Percentiles rank a stretch among this genome's conserved stretches.
These are phyloP conservation scores for Callorhinus ursinus DNA, from an alignment of 2,113 vertebrate genomes.

Conservation along the genomic window DNA sequence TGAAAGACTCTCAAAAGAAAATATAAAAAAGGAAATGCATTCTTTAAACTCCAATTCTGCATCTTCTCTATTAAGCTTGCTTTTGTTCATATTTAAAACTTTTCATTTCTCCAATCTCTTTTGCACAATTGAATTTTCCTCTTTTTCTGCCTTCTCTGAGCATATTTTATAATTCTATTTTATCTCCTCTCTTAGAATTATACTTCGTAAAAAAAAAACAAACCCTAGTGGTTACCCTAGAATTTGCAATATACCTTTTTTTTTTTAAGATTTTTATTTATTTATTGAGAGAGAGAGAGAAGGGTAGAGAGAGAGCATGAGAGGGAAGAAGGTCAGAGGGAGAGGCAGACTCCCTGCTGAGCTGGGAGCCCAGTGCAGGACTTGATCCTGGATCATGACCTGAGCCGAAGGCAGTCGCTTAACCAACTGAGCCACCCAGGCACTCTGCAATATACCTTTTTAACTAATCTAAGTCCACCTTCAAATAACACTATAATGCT, in stretches of 20 bases:
- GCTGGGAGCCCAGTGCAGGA: too few relatives aligned
- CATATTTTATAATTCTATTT: background rate
- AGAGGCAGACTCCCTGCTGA: too few relatives aligned
- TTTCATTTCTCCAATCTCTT: slow-evolving; percentile 12
- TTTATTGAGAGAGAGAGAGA: too few relatives aligned
- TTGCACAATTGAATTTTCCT: background rate
- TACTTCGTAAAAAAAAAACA: background rate
- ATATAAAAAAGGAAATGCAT: background rate
- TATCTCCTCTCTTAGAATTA: background rate
- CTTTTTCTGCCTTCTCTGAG: background rate
- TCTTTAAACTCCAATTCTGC: slow-evolving; percentile 14
- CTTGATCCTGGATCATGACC: too few relatives aligned
- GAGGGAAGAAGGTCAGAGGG: too few relatives aligned
- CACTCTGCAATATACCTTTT: background rate
- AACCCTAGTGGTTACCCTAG: background rate
- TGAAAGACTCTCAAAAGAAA: background rate
- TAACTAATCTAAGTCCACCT: background rate
- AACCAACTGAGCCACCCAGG: too few relatives aligned
- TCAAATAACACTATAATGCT: background rate
- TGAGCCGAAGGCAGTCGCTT: too few relatives aligned
- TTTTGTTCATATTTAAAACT: slow-evolving; percentile 42
- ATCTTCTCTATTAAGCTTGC: slow-evolving; percentile 5
- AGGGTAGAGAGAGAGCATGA: too few relatives aligned
- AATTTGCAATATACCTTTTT: background rate
- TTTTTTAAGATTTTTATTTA: too few relatives aligned